Evolutionary conservation across 2,113 vertebrate genomes (phyloP), one percentile per base, ranked within the genome.

Genomic region (Pachyramphus minor): DNA sequence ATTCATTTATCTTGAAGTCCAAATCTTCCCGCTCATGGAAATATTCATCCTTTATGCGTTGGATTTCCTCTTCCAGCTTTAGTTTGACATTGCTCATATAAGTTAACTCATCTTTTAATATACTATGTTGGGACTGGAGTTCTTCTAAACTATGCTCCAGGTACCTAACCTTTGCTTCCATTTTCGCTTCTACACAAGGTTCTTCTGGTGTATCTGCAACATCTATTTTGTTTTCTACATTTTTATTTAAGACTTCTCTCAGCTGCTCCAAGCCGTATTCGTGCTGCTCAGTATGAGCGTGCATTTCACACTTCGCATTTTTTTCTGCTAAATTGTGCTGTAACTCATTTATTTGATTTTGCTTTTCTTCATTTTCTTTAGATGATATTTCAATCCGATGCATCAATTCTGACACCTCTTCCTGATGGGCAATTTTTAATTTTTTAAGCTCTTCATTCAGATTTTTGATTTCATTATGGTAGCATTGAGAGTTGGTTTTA

Each of bases 1-100:
- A 90, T 96, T 99, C 99, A 93, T 99, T 98, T 84, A 99, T 98
- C 97, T 99, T 99, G 93, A 99, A 99, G 68, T 99, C 99, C 67
- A 99, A 97, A 79, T 99, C 99, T 94, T 99, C 99, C 72, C 97
- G 98, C 90, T 99, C 99, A 73, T 98, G 97, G 77, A 99, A 98
- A 88, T 99, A 99, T 55, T 99, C 99, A 89, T 99, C 98, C 87
- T 98, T 99, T 78, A 97, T 47, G 49, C 95, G 98, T 12, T 98
- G 98, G 74, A 99, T 97, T 74, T 99, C 99, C 45, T 98, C 97
- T 89, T 99, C 99, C 30, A 99, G 98, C 95, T 99, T 98, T 50
- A 95, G 93, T 69, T 99, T 99, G 90, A 99, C 97, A 92, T 99
- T 99, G 71, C 96, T 98, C 95, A 99, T 98, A 28, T 99, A 98